Percentiles rank a stretch among this genome's conserved stretches.
Evolutionary conservation across 1,140 invertebrate species (phyloP).

Genomic region (Homarus americanus): DNA sequence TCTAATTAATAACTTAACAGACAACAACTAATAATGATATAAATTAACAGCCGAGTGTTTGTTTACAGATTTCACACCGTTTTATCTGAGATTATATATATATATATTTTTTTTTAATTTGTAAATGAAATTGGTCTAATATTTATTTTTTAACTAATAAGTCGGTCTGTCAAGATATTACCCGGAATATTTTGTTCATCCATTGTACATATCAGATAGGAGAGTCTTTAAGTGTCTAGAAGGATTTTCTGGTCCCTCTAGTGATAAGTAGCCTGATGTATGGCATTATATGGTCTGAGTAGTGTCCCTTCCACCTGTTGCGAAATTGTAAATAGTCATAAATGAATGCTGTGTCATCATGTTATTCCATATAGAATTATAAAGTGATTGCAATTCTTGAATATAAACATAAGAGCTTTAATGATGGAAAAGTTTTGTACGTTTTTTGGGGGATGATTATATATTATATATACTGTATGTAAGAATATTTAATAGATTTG

Average conservation of each 20-base stretch:
- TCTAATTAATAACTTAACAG: too few relatives aligned
- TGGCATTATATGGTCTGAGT: constrained; percentile 3
- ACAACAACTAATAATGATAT: not conserved
- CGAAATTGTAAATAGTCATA: constrained; percentile 6
- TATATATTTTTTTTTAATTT: not conserved
- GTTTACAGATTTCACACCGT: not conserved
- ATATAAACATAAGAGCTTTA: not conserved
- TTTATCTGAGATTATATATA: not conserved
- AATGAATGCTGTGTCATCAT: not conserved
- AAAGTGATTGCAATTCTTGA: not conserved
- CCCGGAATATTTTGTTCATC: not conserved
- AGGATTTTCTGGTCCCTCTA: constrained; percentile 8
- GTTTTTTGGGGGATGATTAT: not conserved
- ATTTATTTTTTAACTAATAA: not conserved
- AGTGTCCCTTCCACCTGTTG: not conserved
- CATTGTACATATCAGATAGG: constrained; percentile 11
- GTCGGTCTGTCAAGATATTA: not conserved
- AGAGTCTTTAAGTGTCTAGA: not conserved
- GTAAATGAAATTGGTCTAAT: not conserved
- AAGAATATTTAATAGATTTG: too few relatives aligned
- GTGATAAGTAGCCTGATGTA: constrained; percentile 6
- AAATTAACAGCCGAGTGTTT: too few relatives aligned
- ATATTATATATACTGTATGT: too few relatives aligned
- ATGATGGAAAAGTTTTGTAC: not conserved
- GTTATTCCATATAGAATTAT: not conserved